phyloP scores from a whole-genome alignment of 2,113 vertebrate genomes.

The Phrynosoma blainvillii region DNA sequence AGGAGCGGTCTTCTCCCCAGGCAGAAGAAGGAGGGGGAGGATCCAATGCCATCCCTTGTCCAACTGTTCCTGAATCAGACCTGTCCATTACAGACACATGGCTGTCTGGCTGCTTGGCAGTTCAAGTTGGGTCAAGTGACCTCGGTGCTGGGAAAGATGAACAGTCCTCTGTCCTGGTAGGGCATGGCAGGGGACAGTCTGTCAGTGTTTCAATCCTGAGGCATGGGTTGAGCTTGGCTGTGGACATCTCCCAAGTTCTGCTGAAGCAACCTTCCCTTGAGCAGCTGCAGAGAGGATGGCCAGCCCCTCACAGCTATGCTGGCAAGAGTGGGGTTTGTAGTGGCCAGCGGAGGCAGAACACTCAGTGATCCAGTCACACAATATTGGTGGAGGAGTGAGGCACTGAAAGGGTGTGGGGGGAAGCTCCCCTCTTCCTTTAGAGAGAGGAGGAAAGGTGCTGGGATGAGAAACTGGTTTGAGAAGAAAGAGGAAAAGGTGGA shows the following conservation, averaged over 20 bases:
- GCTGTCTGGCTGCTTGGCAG: too few relatives aligned
- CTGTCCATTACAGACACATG: too few relatives aligned
- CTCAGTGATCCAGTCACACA: constrained; percentile 37
- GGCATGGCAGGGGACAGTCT: not conserved
- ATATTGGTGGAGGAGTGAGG: constrained; percentile 58
- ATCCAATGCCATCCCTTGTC: too few relatives aligned
- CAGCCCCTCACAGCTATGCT: constrained; percentile 59
- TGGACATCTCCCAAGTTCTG: constrained; percentile 84
- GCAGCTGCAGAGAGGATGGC: constrained; percentile 71
- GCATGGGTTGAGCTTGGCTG: constrained; percentile 85
- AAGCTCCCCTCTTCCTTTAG: constrained; percentile 69
- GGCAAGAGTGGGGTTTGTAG: constrained; percentile 34
- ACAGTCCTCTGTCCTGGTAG: too few relatives aligned
- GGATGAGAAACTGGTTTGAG: constrained; percentile 34
- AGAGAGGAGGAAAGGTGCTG: constrained; percentile 67
- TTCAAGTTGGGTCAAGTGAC: too few relatives aligned
- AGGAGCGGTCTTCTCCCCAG: not conserved
- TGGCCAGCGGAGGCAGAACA: constrained; percentile 42
- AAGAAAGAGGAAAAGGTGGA: not conserved
- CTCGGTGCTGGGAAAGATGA: too few relatives aligned
- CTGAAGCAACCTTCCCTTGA: constrained; percentile 76
- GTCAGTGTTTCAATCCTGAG: constrained; percentile 72
- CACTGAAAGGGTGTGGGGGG: constrained; percentile 34
- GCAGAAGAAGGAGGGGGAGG: too few relatives aligned
- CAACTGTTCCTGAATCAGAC: too few relatives aligned